Conservation (phyloP, 2,888 invertebrate genomes). For the Monopis laevigella region DNA sequence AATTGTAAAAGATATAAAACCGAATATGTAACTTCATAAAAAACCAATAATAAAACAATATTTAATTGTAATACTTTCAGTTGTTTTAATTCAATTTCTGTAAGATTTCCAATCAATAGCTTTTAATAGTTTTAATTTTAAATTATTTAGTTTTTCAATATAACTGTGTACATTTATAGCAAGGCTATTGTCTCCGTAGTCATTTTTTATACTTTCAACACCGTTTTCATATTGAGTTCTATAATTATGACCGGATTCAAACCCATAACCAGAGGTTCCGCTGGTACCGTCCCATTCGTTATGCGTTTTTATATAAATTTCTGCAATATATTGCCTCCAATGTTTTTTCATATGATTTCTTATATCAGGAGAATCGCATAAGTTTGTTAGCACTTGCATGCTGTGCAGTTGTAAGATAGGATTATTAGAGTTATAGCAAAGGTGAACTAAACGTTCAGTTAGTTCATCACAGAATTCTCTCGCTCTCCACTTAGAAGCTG, state of each 20-base stretch:
- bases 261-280: slow-evolving; percentile 34
- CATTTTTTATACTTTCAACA: slow-evolving; percentile 41
- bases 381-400: slow-evolving; percentile 46
- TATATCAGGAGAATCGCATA: slow-evolving; percentile 51
- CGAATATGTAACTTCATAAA: background rate
- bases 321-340: slow-evolving; percentile 30
- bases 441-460: slow-evolving; percentile 30
- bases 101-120: slow-evolving; percentile 42
- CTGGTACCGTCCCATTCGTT: slow-evolving; percentile 48
- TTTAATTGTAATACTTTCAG: background rate
- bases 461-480: slow-evolving; percentile 36
- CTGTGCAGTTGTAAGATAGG: slow-evolving; percentile 39
- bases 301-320: slow-evolving; percentile 32
- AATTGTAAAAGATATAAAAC: background rate
- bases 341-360: slow-evolving; percentile 34
- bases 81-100: slow-evolving; percentile 23
- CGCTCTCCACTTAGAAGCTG: slow-evolving; percentile 48
- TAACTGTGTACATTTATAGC: slow-evolving; percentile 46
- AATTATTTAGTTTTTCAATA: slow-evolving; percentile 26
- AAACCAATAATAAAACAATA: background rate
- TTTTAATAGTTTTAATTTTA: slow-evolving; percentile 33
- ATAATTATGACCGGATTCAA: slow-evolving; percentile 45
- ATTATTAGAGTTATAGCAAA: slow-evolving; percentile 30
- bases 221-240: slow-evolving; percentile 44
- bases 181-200: slow-evolving; percentile 34